Evolutionary conservation across 2,888 invertebrate genomes (phyloP), one percentile per base, ranked within the genome.

Genomic region (Spodoptera exigua): DNA sequence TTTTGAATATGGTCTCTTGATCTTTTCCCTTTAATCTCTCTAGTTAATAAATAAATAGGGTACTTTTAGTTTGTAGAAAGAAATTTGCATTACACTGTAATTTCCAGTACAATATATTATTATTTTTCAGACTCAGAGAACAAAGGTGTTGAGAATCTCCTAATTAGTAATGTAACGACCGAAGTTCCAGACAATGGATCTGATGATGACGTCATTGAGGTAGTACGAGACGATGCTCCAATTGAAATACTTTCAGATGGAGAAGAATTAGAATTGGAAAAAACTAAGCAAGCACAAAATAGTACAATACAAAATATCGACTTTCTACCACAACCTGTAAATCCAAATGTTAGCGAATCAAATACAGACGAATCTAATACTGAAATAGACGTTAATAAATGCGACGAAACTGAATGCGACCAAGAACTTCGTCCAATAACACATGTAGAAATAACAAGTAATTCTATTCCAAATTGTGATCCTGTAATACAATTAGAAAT

Each of bases 121-220:
- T 27, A 9, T 51, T 7, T 46, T 70, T 53, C 61, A 70, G 69
- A 40, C 40, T 16, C 49, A 7, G 49, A 17, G 17, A 46, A 16
- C 34, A 46, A 67, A 17, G 62, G 67, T 2, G 11, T 62, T 3
- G 62, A 66, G 2, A 67, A 62, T 56, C 40, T 57, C 17, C 61
- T 39, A 16, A 85, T 86, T 56, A 81, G 77, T 37, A 82, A 75
- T 48, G 70, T 85, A 17, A 76, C 80, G 34, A 81, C 84, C 5
- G 66, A 78, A 68, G 44, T 46, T 5, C 72, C 76, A 54, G 87
- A 87, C 12, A 83, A 86, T 43, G 81, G 82, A 18, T 93, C 93
- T 1, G 93, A 94, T 59, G 93, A 94, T 79, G 93, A 93, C 52
- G 92, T 93, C 11, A 93, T 93, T 43, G 93, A 93, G 84, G 92